Base-by-base conservation (phyloP, 1,140 invertebrate genomes). In the Aphidius gifuensis region DNA sequence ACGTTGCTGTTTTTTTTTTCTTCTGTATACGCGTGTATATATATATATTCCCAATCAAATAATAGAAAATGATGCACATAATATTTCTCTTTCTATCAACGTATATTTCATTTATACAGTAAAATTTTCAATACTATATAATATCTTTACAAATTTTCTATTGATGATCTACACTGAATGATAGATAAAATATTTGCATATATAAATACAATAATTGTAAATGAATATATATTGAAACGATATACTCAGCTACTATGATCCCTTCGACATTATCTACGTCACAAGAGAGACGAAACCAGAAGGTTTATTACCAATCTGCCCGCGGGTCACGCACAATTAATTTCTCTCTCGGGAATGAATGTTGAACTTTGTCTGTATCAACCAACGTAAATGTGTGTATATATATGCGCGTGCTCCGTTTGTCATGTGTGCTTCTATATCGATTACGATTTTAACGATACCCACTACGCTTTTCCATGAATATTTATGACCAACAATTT, bases 241-340 rank as follows among this genome's bases (percentile, higher is more conserved):
- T 63, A n/a, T 40, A 23, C 32, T 38, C 4, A 45, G 38, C 48
- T 63, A 48, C 49, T 42, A 16, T 4, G 60, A 56, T 48, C 45
- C 39, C 49, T 57, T 62, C 46, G 9, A 53, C 54, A 62, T 47
- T 56, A 62, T 56, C 54, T 39, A 38, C 43, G 54, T 49, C 60
- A 57, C 45, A 56, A 46, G 60, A 61, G 44, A 55, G 53, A 38
- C 21, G 54, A 45, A 56, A 42, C 49, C 53, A 45, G 60, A 61
- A 61, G 54, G 38, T 62, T 62, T 62, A 62, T 62, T 57, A 62
- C 54, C 60, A 57, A 57, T 54, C 23, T 42, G 39, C 46, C 61
- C n/a, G 55, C 44, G 44, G n/a, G 51, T 38, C 38, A 54, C 16
- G 51, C 51, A 40, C 51, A 39, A 54, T 54, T 54, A 54, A 54